These are phyloP conservation scores for Anodontia alba DNA, from an alignment of 2,888 invertebrate genomes.

Conservation along the genomic window DNA sequence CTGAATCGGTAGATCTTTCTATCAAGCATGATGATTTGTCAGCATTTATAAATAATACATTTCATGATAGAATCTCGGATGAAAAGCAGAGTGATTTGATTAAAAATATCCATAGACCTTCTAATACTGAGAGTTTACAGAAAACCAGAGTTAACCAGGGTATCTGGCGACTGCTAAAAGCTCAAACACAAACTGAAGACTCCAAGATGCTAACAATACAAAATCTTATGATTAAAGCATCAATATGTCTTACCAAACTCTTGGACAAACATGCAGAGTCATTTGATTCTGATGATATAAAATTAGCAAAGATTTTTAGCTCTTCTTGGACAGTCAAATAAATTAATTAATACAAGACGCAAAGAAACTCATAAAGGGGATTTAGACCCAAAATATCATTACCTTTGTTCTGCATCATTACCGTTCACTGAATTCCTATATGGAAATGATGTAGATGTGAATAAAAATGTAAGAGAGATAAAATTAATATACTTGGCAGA, in stretches of 20 bases:
- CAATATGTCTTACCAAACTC: conserved; percentile 23
- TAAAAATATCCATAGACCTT: conserved; percentile 33
- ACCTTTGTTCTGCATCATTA: conserved; percentile 26
- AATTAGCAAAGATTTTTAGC: not conserved
- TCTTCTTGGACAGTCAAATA: conserved; percentile 24
- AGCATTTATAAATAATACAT: conserved; percentile 15
- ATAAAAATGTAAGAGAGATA: conserved; percentile 43
- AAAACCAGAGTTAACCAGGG: conserved; percentile 43
- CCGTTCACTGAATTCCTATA: conserved; percentile 37
- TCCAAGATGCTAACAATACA: conserved; percentile 34
- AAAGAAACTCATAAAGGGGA: conserved; percentile 22
- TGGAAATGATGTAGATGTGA: conserved; percentile 42
- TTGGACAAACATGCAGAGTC: conserved; percentile 20
- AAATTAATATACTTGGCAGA: conserved; percentile 33
- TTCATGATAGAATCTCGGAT: conserved; percentile 25
- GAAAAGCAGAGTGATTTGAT: conserved; percentile 21
- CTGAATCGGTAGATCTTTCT: too few species aligned
- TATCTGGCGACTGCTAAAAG: conserved; percentile 41
- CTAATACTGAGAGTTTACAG: conserved; percentile 29
- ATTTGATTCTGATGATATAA: not conserved
- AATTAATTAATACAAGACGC: conserved; percentile 22
- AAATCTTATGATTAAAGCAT: conserved; percentile 26
- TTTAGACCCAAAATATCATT: conserved; percentile 37
- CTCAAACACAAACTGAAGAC: not conserved
- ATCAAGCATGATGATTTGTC: too few species aligned